Evolutionary conservation across 1,140 invertebrate genomes (phyloP), one percentile per base, ranked within the genome.

Genomic region (Ditylenchus dipsaci): DNA sequence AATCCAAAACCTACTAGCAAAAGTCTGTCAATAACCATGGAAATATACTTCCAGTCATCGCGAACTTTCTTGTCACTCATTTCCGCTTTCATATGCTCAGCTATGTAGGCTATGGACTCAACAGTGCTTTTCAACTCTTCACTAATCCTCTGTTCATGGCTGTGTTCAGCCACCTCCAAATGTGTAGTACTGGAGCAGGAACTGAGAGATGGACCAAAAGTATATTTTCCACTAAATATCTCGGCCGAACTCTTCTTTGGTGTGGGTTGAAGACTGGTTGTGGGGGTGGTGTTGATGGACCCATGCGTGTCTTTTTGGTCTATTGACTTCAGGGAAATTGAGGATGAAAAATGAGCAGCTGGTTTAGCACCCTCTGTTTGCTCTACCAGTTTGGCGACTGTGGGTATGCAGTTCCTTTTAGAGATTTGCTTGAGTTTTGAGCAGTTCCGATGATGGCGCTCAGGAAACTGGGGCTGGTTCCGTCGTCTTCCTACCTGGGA

Each of bases 11-110:
- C 61, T 61, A 78, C 73, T n/a, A 83, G 68, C 19, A 81, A 67
- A 21, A 81, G 57, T n/a, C 79, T 67, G 63, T 81, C 79, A 45
- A 81, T 76, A 15, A 81, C 77, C 91, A 96, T 95, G 38, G 95
- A 94, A 8, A 98, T 93, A 84, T 97, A 99, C 83, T 97, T 97
- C 95, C 95, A 99, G 85, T 99, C 95, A 85, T 96, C 93, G 67
- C 93, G 88, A 66, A 69, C 93, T 88, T 96, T 93, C 84, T 95
- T 95, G 79, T 95, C 94, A 60, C 71, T 78, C 70, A 83, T 84
- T 63, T 84, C 78, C 17, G 71, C 59, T 68, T 84, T 83, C 71
- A 83, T 77, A 69, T 86, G 85, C n/a, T 84, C 78, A 7, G 84
- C 84, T 30, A 86, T 86, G 69, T 85, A 86, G 64, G 81, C 80